Evolutionary conservation across 2,888 invertebrate species (phyloP).

Genomic region (Drosophila sordidapex): DNA sequence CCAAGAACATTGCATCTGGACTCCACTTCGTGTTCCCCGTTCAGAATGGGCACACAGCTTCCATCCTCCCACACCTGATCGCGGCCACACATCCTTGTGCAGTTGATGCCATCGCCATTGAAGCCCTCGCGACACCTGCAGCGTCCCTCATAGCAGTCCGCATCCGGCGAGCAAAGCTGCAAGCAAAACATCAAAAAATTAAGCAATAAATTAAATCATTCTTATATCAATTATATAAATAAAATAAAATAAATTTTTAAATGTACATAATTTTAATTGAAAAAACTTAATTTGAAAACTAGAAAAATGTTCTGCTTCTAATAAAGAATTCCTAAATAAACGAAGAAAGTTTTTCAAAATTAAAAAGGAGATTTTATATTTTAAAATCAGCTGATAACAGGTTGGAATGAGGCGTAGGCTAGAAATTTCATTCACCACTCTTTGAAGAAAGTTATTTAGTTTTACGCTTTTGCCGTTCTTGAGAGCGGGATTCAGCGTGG

Average conservation of each 20-base stretch:
- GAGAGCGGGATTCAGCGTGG: background rate
- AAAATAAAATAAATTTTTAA: background rate
- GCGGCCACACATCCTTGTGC: slow-evolving; percentile 76
- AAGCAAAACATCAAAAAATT: background rate
- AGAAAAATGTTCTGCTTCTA: background rate
- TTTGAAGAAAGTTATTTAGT: background rate
- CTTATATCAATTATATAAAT: background rate
- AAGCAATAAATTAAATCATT: background rate
- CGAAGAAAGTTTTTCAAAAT: background rate
- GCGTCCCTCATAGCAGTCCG: slow-evolving; percentile 91
- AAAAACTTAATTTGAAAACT: background rate
- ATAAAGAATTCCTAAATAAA: background rate
- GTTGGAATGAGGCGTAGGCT: background rate
- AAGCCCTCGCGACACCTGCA: slow-evolving; percentile 90
- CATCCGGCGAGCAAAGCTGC: slow-evolving; percentile 87
- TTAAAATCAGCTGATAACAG: background rate
- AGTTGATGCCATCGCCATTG: slow-evolving; percentile 88
- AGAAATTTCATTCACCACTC: background rate
- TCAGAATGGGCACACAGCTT: slow-evolving; percentile 75
- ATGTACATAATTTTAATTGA: background rate
- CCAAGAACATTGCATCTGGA: slow-evolving; percentile 83
- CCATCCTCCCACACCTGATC: slow-evolving; percentile 82
- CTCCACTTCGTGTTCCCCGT: slow-evolving; percentile 77
- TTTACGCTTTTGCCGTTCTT: background rate
- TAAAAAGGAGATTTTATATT: background rate